Percentiles rank a stretch among this genome's conserved stretches.
These are phyloP conservation scores for Acanthococcus lagerstroemiae DNA, from an alignment of 2,888 invertebrate genomes.

Conservation along the genomic window DNA sequence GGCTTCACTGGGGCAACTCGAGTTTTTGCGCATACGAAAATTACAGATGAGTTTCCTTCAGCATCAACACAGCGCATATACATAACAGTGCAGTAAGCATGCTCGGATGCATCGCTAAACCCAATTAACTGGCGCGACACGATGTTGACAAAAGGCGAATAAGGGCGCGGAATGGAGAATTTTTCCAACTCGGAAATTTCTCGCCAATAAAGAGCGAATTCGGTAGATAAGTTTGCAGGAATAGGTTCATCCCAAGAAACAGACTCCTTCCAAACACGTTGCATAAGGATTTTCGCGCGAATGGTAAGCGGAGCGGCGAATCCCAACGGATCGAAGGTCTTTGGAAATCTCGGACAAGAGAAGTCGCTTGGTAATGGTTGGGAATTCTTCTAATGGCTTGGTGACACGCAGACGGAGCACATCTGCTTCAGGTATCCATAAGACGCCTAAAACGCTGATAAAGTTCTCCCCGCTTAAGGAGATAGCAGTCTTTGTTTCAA, in stretches of 20 bases:
- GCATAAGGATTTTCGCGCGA: not conserved
- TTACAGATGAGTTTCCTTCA: not conserved
- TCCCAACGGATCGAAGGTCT: not conserved
- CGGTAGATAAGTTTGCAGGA: not conserved
- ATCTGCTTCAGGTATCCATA: not conserved
- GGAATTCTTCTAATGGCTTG: not conserved
- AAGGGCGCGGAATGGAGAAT: not conserved
- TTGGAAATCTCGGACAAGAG: slow-evolving; percentile 1
- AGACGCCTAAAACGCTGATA: too few relatives aligned
- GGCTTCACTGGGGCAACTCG: not conserved
- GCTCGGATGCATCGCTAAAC: not conserved
- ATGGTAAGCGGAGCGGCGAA: not conserved
- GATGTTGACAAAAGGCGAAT: not conserved
- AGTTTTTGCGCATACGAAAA: not conserved
- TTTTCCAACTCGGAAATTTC: not conserved
- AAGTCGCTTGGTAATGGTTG: not conserved
- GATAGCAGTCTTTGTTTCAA: too few relatives aligned
- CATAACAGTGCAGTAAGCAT: not conserved
- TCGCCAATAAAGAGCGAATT: not conserved
- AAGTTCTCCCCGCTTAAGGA: too few relatives aligned
- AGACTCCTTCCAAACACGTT: not conserved
- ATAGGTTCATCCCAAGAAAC: not conserved
- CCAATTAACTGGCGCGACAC: not conserved
- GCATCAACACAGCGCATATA: not conserved
- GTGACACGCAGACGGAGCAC: not conserved